Evolutionary conservation across 2,888 invertebrate species (phyloP).

Genomic region (Actias luna): DNA sequence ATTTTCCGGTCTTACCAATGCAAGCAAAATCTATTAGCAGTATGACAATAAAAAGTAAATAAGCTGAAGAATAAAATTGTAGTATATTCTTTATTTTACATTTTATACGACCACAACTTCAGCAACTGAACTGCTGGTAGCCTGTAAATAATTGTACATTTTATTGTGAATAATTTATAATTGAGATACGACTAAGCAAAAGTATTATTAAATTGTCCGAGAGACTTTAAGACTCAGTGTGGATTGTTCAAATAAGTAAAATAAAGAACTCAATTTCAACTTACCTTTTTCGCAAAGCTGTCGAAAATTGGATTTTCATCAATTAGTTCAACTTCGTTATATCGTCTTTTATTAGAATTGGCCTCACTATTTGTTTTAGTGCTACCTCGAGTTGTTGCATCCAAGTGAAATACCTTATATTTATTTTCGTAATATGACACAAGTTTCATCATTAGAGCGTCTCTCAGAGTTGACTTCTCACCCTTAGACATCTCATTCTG

Average conservation of each 20-base stretch:
- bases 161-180: background rate
- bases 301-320: constrained; percentile 5
- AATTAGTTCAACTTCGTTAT: constrained; percentile 1
- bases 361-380: constrained; percentile 19
- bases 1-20: background rate
- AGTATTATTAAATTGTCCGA: background rate
- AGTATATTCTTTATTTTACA: background rate
- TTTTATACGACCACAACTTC: constrained; percentile 30
- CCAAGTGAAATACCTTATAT: constrained; percentile 44
- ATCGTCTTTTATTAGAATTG: constrained; percentile 16
- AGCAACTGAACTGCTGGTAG: constrained; percentile 17
- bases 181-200: background rate
- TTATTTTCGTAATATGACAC: constrained; percentile 65
- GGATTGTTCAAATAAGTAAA: background rate
- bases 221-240: background rate
- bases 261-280: background rate
- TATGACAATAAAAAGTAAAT: background rate
- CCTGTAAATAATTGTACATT: constrained; percentile 1
- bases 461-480: constrained; percentile 44
- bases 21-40: background rate
- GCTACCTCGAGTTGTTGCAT: constrained; percentile 27
- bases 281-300: constrained; percentile 5
- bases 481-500: constrained; percentile 29
- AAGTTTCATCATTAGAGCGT: constrained; percentile 61
- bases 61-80: background rate